These are phyloP conservation scores for Vicugna pacos DNA, from an alignment of 2,113 vertebrate genomes.

Conservation along the genomic window DNA sequence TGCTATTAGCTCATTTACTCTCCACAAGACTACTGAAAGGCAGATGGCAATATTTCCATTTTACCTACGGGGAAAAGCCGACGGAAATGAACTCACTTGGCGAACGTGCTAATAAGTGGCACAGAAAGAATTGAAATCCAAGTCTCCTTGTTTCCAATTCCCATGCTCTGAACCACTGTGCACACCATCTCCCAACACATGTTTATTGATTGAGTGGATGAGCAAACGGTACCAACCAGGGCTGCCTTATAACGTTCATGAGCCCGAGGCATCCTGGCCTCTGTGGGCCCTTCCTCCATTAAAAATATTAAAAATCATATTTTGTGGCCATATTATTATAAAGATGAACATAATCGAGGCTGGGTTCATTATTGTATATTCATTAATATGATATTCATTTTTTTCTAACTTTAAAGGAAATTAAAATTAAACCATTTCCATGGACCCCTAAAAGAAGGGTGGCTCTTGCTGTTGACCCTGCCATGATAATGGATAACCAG, in stretches of 20 bases:
- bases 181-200: neutral
- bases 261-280: neutral
- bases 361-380: neutral
- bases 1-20: neutral
- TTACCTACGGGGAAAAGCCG: neutral
- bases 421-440: neutral
- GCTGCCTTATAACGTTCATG: accelerated
- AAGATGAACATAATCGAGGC: neutral
- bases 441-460: neutral
- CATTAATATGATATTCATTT: conserved; percentile 20
- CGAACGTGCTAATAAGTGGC: neutral
- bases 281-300: neutral
- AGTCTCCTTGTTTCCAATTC: neutral
- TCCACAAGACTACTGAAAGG: neutral
- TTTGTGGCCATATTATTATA: neutral
- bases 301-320: neutral
- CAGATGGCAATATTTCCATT: neutral
- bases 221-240: neutral
- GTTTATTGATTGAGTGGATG: neutral
- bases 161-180: neutral
- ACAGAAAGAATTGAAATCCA: neutral
- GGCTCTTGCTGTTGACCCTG: neutral
- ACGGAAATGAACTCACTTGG: neutral
- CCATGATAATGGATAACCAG: neutral
- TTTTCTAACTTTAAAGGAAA: conserved; percentile 28